phyloP scores from a whole-genome alignment of 2,113 vertebrate genomes.

The Petroica traversi region DNA sequence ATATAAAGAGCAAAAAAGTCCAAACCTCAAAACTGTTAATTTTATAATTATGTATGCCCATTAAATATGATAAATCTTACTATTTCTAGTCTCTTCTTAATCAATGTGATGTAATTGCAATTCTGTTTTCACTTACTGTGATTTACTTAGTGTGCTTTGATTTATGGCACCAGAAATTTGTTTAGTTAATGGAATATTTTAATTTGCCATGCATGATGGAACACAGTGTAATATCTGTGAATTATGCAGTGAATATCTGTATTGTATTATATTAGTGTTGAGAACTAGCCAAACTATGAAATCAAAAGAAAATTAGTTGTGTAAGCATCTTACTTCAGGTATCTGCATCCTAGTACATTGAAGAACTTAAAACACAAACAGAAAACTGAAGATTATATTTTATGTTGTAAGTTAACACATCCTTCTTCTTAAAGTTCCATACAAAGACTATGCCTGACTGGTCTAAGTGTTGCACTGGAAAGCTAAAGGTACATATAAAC shows the following conservation, averaged over 20 bases:
- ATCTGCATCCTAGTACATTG: background rate
- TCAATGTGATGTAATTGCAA: conserved; percentile 77
- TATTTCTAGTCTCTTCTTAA: conserved; percentile 68
- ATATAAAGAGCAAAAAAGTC: background rate
- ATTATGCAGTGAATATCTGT: conserved; percentile 67
- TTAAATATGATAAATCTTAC: conserved; percentile 68
- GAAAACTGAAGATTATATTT: background rate
- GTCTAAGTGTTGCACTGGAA: background rate
- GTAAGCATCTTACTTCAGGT: conserved; percentile 58
- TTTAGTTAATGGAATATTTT: conserved; percentile 83
- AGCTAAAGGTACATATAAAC: background rate
- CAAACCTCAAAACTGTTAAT: background rate
- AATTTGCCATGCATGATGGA: conserved; percentile 73
- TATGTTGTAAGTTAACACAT: background rate
- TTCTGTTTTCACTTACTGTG: conserved; percentile 75
- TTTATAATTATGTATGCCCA: conserved; percentile 47
- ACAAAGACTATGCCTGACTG: background rate
- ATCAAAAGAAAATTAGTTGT: conserved; percentile 54
- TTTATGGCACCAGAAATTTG: conserved; percentile 76
- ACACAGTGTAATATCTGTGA: conserved; percentile 32
- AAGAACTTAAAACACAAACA: background rate
- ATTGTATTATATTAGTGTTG: conserved; percentile 68
- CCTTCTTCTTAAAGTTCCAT: background rate
- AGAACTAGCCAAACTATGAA: conserved; percentile 63
- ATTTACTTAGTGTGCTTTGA: conserved; percentile 77